Evolutionary conservation across 2,113 vertebrate species (phyloP), one percentile per base, ranked within the genome.

Genomic region (Tragelaphus scriptus): DNA sequence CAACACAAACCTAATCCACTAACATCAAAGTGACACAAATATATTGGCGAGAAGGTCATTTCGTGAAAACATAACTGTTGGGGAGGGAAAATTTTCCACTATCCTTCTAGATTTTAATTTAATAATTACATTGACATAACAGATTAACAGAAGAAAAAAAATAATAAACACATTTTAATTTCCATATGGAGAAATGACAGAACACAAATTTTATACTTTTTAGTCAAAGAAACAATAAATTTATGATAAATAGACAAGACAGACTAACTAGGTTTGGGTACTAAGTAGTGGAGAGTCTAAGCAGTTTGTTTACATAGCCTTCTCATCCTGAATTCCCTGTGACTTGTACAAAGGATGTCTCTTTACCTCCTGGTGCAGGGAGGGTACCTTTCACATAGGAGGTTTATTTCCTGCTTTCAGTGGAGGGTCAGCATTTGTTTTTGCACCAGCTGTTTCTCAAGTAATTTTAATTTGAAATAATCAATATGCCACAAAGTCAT

Each of bases 1-100:
- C 97, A 98, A 98, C 61, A 98, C 95, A 98, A 98, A 98, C 97
- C 95, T 98, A 98, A 98, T 84, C 68, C 91, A 90, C 94, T 98
- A 92, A 97, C 98, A 98, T 97, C 97, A 98, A 98, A 98, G 97
- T 98, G 96, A 97, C 77, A 81, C 94, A 97, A 97, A 97, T 95
- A 53, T 12, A 17, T 79, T 93, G 92, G 95, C 91, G 87, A 95
- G 68, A 95, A 98, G 90, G 87, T 96, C 96, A 97, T 92, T 91
- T 40, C 12, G 25, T 4, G 5, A 82, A 97, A 98, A 3, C 2
- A 53, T 88, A 97, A 84, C 21, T 84, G n/a, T 40, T 56, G 81
- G n/a, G 21, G 81, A 84, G 81, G 21, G 32, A 40, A 84, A 36
- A 84, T 36, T 56, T 56, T 55, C 53, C 7, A 55, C 53, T 10